Evolutionary conservation across 2,888 invertebrate genomes (phyloP), one percentile per base, ranked within the genome.

Genomic region (Athrips mouffetella): DNA sequence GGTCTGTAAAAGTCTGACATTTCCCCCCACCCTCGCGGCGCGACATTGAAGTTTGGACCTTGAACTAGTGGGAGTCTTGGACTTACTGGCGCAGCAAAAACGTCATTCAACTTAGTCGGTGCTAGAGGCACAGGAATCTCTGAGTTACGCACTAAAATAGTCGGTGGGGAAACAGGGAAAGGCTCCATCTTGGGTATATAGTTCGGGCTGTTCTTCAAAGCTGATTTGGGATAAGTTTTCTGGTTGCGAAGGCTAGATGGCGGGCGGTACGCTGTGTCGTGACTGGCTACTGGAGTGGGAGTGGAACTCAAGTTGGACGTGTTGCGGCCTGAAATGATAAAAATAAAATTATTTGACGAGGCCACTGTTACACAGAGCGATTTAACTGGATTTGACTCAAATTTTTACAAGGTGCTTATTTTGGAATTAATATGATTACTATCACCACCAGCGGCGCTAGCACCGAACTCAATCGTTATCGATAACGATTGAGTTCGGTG

Each of bases 21-120:
- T 60, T 92, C 91, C 10, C 92, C 91, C 95, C 96, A 96, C 1
- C 96, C 96, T 25, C 95, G 90, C 3, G 96, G 93, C 25, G 95
- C 94, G 0, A 94, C 94, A 63, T 96, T 96, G 78, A 95, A 96
- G 66, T 94, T 95, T 18, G 90, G 90, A 30, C 89, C 85, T 57
- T 70, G 78, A 47, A 85, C 82, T 27, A 88, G 60, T 1, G 85
- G 80, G 42, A 83, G 48, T 8, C 83, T 68, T 2, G 84, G 83
- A 52, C 85, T 82, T 54, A 81, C 80, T 1, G 88, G 86, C 2
- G 88, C 70, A 10, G 89, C 83, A 51, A 83, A 88, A 0, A 88
- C 86, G 59, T 87, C 88, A 49, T 87, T 89, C 41, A 89, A 47
- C 58, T 87, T 89, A 0, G 86, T 89, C 0, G 88, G 86, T 1